phyloP scores from a whole-genome alignment of 2,888 invertebrate genomes.

The Cremastinae sp. region DNA sequence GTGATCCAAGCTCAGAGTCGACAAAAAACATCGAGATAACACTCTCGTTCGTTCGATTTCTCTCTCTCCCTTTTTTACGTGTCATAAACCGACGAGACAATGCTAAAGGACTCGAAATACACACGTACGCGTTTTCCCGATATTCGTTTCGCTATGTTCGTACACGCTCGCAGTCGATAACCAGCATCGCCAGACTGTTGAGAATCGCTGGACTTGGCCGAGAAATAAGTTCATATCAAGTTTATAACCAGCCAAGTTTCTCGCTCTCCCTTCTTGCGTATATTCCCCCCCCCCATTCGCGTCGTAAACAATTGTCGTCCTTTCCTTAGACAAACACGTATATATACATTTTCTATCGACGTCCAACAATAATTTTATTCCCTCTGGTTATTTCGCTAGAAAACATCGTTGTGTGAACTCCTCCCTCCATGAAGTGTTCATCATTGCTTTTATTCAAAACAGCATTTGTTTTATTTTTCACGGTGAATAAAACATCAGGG shows the following conservation, averaged over 20 bases:
- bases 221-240: constrained; percentile 55
- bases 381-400: constrained; percentile 7
- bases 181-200: constrained; percentile 28
- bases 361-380: constrained; percentile 22
- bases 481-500: no score
- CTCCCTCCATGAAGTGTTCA: no score
- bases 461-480: no score
- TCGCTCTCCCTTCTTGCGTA: background rate
- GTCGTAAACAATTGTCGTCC: constrained; percentile 35
- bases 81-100: constrained; percentile 13
- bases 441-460: no score
- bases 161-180: constrained; percentile 10
- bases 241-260: constrained; percentile 37
- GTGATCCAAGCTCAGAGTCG: constrained; percentile 12
- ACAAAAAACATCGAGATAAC: constrained; percentile 29
- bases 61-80: constrained; percentile 8
- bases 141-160: background rate
- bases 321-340: constrained; percentile 14
- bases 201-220: constrained; percentile 50
- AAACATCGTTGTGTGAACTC: constrained; percentile 47
- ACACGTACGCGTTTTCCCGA: constrained; percentile 34
- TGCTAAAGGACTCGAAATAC: background rate
- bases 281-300: background rate
- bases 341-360: constrained; percentile 23
- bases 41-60: constrained; percentile 12